phyloP scores from a whole-genome alignment of 64 coral and sea anemone species.

The Montipora foliosa region DNA sequence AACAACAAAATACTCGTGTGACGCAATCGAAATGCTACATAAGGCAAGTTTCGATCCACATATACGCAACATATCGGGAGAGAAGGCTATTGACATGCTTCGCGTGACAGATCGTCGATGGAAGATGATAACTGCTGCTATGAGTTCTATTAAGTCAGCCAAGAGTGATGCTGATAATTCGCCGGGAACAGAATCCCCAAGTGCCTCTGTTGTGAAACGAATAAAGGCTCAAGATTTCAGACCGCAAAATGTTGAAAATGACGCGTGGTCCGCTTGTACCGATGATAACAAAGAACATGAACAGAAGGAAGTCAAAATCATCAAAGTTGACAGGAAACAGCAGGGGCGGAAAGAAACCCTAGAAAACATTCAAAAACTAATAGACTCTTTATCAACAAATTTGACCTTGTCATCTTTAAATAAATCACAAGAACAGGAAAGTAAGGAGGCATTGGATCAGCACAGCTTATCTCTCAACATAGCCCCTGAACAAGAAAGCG shows the following conservation, averaged over 20 bases:
- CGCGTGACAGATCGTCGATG: neutral
- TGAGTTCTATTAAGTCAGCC: conserved; percentile 15
- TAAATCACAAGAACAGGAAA: conserved; percentile 27
- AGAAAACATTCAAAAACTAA: neutral
- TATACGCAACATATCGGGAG: neutral
- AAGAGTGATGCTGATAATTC: neutral
- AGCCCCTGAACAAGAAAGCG: neutral
- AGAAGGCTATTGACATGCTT: neutral
- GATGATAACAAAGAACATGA: no score
- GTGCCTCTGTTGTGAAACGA: neutral
- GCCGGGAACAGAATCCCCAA: neutral
- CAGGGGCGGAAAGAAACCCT: neutral
- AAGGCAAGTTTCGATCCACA: neutral
- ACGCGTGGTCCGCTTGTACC: no score
- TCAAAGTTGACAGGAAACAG: neutral
- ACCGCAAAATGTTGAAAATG: neutral
- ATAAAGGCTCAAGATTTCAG: neutral
- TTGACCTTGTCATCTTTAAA: neutral
- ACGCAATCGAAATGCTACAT: neutral
- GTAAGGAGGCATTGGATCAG: neutral
- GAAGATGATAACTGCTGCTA: neutral
- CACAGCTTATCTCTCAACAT: neutral
- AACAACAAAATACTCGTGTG: neutral
- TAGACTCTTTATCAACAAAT: neutral
- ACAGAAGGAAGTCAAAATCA: neutral